A percentile compares a stretch with the other conserved stretches of the same genome.
Evolutionary conservation across 2,113 vertebrate genomes (phyloP).

Genomic region (Isichthys henryi): DNA sequence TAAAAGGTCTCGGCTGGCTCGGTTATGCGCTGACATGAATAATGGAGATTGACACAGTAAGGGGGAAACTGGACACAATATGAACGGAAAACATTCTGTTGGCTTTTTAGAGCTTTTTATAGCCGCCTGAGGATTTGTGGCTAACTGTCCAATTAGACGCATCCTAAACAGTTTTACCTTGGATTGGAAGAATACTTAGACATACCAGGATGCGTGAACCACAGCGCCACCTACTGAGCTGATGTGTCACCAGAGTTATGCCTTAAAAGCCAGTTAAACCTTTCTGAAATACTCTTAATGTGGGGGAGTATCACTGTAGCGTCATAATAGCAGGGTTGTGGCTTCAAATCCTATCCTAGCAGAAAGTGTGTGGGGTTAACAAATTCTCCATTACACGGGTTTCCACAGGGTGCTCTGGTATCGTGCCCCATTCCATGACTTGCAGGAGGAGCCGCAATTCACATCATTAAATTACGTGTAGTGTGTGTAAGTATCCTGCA

Average conservation of each 20-base stretch:
- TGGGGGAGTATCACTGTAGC: neutral
- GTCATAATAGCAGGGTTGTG: neutral
- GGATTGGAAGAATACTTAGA: neutral
- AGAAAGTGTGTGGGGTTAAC: neutral
- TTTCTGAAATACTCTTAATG: neutral
- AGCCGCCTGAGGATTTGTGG: neutral
- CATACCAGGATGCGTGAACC: neutral
- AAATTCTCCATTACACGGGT: neutral
- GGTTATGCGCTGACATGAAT: neutral
- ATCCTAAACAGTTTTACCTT: neutral
- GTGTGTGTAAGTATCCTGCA: neutral
- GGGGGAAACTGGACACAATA: neutral
- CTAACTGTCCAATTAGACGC: neutral
- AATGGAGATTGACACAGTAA: neutral
- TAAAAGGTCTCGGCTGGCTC: neutral
- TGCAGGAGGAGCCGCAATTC: neutral
- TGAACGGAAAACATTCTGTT: neutral
- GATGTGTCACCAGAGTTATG: neutral
- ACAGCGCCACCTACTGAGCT: neutral
- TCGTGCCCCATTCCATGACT: neutral
- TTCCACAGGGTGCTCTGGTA: neutral
- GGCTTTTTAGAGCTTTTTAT: neutral
- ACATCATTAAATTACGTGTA: neutral
- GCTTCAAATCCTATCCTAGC: neutral
- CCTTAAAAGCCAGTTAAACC: neutral